A percentile compares a stretch with the other conserved stretches of the same genome.
phyloP scores from a whole-genome alignment of 2,888 invertebrate species.

The Andrena hattorfiana region DNA sequence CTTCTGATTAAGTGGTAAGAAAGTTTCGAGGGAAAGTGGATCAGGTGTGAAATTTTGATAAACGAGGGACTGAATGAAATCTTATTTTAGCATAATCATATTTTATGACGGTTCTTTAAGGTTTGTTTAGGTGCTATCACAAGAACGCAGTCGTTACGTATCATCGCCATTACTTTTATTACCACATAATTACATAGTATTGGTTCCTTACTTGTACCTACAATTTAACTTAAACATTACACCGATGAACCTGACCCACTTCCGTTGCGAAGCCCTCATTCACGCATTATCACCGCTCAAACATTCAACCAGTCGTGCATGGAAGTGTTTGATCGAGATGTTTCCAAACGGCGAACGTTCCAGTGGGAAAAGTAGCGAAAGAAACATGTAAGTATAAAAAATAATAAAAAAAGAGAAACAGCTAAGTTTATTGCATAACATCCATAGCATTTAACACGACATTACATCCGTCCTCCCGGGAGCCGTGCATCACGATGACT shows the following conservation, averaged over 20 bases:
- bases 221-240: slow-evolving; percentile 3
- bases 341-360: background rate
- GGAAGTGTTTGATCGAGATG: background rate
- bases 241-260: slow-evolving; percentile 2
- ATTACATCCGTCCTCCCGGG: background rate
- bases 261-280: background rate
- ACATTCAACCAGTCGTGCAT: background rate
- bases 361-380: background rate
- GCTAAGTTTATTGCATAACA: background rate
- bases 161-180: slow-evolving; percentile 22
- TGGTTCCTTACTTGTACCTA: background rate
- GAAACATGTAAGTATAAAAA: background rate
- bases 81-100: background rate
- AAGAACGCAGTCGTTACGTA: background rate
- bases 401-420: slow-evolving; percentile 1
- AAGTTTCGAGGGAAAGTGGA: slow-evolving; percentile 30
- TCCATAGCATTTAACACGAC: background rate
- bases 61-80: background rate
- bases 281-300: background rate
- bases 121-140: background rate
- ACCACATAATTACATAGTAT: background rate
- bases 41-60: background rate
- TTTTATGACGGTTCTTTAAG: background rate
- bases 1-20: background rate
- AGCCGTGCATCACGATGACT: background rate